A percentile compares a stretch with the other conserved stretches of the same genome.
phyloP scores from a whole-genome alignment of 2,888 invertebrate genomes.

The Apomyelois bistriatella region DNA sequence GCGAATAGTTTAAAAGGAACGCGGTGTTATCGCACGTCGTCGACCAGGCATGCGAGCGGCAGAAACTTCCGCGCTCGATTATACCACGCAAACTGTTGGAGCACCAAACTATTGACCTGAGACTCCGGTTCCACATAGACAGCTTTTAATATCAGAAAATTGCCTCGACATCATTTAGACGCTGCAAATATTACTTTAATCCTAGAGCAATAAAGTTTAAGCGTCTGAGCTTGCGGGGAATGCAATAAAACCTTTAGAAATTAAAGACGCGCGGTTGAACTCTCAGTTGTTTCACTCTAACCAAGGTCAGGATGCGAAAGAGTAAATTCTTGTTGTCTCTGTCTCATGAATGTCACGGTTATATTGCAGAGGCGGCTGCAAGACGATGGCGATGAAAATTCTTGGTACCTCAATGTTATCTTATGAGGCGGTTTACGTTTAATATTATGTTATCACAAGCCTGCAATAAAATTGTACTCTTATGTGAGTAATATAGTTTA shows the following conservation, averaged over 20 bases:
- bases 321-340: conserved; percentile 56
- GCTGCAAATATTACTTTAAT: conserved; percentile 80
- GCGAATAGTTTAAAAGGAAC: conserved; percentile 62
- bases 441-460: conserved; percentile 64
- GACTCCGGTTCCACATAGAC: conserved; percentile 61
- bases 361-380: conserved; percentile 71
- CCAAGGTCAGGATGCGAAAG: conserved; percentile 54
- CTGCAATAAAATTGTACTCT: conserved; percentile 36
- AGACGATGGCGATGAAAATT: conserved; percentile 73
- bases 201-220: conserved; percentile 78
- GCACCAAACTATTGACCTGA: conserved; percentile 72
- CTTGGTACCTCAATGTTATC: conserved; percentile 75
- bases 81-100: conserved; percentile 63
- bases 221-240: conserved; percentile 76
- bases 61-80: conserved; percentile 56
- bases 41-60: conserved; percentile 61
- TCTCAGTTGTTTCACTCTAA: conserved; percentile 69
- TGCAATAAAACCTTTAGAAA: conserved; percentile 77
- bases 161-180: conserved; percentile 75
- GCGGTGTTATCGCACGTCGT: conserved; percentile 65
- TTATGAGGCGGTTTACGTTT: conserved; percentile 70
- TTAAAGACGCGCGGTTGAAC: conserved; percentile 60
- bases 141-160: conserved; percentile 76
- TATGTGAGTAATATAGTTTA: conserved; percentile 13
- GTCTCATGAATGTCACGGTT: conserved; percentile 61